Percentiles rank a stretch among this genome's conserved stretches.
These are phyloP conservation scores for Diploptera punctata DNA, from an alignment of 2,888 invertebrate species.

Conservation along the genomic window DNA sequence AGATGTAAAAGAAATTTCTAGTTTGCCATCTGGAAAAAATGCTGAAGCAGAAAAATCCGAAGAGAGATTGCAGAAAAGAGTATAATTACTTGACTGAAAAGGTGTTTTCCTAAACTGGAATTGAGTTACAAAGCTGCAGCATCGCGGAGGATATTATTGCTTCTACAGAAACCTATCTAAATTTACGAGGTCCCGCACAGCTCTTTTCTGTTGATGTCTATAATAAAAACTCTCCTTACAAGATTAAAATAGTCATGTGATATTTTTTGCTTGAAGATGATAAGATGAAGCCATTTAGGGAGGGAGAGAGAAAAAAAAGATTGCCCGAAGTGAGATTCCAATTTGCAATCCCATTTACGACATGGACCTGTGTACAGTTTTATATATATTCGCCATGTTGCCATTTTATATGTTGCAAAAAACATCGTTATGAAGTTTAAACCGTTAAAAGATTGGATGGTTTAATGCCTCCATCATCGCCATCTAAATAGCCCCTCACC, in stretches of 20 bases:
- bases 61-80: background rate
- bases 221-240: conserved; percentile 15
- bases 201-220: conserved; percentile 11
- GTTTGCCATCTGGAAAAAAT: too few relatives aligned
- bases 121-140: background rate
- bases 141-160: background rate
- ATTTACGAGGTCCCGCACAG: conserved; percentile 9
- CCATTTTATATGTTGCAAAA: conserved; percentile 17
- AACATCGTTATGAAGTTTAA: conserved; percentile 15
- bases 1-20: too few relatives aligned
- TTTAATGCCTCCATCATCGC: conserved; percentile 9
- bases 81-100: conserved; percentile 3
- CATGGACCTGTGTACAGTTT: background rate
- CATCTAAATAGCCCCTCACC: background rate
- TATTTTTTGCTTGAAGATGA: conserved; percentile 3
- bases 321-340: conserved; percentile 17
- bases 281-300: conserved; percentile 20
- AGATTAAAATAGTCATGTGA: conserved; percentile 9
- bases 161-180: conserved; percentile 17
- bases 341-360: conserved; percentile 28
- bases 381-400: background rate
- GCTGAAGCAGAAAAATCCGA: too few relatives aligned
- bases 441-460: conserved; percentile 18
- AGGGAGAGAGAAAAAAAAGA: background rate
- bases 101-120: background rate